A percentile compares a stretch with the other conserved stretches of the same genome.
phyloP scores from a whole-genome alignment of 1,140 invertebrate species.

The Zeugodacus cucurbitae region DNA sequence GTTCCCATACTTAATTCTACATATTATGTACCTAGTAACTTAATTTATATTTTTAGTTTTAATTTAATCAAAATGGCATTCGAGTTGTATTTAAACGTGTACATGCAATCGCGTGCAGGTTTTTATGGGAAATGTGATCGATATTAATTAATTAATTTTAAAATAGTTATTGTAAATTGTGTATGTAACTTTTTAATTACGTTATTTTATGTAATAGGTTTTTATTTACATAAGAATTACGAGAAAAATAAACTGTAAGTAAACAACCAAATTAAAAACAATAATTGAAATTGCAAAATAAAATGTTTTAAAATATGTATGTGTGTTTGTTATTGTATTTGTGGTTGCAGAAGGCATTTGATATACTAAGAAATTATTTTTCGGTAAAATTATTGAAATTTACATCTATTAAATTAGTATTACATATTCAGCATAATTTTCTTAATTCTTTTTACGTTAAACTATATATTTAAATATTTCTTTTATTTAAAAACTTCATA shows the following conservation, averaged over 20 bases:
- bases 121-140: conserved; percentile 59
- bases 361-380: too few relatives aligned
- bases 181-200: not conserved
- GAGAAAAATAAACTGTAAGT: not conserved
- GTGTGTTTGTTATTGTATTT: not conserved
- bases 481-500: too few relatives aligned
- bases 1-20: not conserved
- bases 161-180: conserved; percentile 43
- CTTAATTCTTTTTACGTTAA: too few relatives aligned
- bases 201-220: conserved; percentile 37
- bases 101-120: not conserved
- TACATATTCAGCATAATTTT: too few relatives aligned
- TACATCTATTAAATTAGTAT: too few relatives aligned
- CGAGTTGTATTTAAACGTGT: not conserved
- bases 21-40: not conserved
- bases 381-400: too few relatives aligned
- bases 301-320: not conserved
- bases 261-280: not conserved
- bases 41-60: not conserved
- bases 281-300: not conserved
- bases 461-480: too few relatives aligned
- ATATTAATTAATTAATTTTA: conserved; percentile 56
- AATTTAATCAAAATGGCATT: not conserved
- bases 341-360: not conserved
- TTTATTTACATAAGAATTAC: conserved; percentile 33